Base-by-base conservation (phyloP, 2,113 vertebrate species). In the Syrrhaptes paradoxus region DNA sequence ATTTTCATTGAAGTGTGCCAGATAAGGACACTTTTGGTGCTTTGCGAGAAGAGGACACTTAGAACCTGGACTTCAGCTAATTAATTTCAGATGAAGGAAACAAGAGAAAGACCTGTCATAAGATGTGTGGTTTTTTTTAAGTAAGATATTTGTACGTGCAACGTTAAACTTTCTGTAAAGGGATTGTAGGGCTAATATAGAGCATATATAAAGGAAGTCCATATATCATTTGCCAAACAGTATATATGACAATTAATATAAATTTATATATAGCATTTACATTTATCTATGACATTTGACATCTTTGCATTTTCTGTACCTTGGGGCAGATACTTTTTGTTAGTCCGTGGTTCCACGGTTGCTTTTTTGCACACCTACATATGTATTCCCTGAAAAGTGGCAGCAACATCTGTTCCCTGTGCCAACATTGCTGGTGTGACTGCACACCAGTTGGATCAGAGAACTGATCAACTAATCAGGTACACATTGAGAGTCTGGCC, bases 331-430 rank as follows among this genome's bases (percentile, higher is more conserved):
- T 21, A 28, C 25, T 2, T n/a, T 72, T 63, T 76, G 29, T 80
- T 54, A 28, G 38, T 61, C 45, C 7, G 0, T 28, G 22, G 19
- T 57, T 63, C 41, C 15, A 2, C 26, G 26, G 29, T 45, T 49
- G 41, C 24, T 57, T 63, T 79, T 79, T 51, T 62, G 48, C 34
- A 52, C 0, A 0, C 58, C 38, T 76, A 0, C 51, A 2, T 49
- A 49, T 46, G 19, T 52, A 57, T 43, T 22, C 52, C 32, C 38
- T 67, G 78, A 61, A 51, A 75, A 55, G 61, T 38, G 66, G 61
- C 77, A 85, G 65, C 46, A 34, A 13, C 28, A 2, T 45, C 11
- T 8, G 8, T 58, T 71, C 59, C n/a, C 4, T 25, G 46, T 62
- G 81, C 81, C 68, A 85, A 0, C 48, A 13, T 6, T 51, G 41